These are phyloP conservation scores for Epistrophella euchroma DNA, from an alignment of 2,888 invertebrate species.

Conservation along the genomic window DNA sequence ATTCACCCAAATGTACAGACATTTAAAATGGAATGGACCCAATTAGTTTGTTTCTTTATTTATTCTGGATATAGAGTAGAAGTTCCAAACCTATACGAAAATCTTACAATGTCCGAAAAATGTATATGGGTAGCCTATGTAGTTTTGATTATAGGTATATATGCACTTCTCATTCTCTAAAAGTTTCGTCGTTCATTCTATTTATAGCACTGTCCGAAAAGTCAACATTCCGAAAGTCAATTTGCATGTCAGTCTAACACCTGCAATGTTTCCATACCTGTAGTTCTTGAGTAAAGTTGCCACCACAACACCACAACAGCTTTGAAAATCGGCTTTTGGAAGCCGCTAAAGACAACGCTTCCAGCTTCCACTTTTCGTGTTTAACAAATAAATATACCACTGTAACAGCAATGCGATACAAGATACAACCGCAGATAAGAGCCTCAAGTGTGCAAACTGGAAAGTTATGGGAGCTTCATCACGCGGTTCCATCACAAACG, in stretches of 20 bases:
- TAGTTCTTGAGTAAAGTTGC: constrained; percentile 60
- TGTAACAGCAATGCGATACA: constrained; percentile 67
- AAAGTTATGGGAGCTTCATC: constrained; percentile 71
- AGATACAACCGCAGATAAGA: constrained; percentile 73
- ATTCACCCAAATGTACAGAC: too few species aligned
- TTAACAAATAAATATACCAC: constrained; percentile 66
- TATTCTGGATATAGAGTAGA: too few species aligned
- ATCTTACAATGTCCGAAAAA: too few species aligned
- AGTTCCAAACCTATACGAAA: too few species aligned
- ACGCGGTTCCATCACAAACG: constrained; percentile 40
- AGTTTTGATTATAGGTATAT: too few species aligned
- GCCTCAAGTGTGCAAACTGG: constrained; percentile 42
- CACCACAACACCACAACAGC: constrained; percentile 33
- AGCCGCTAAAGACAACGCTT: constrained; percentile 52
- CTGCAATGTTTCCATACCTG: background rate
- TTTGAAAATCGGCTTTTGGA: constrained; percentile 44
- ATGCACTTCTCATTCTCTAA: background rate
- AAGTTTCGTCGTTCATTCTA: background rate
- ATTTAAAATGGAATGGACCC: too few species aligned
- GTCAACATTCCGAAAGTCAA: background rate
- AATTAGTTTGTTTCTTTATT: too few species aligned
- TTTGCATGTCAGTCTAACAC: background rate
- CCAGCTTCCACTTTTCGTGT: constrained; percentile 70
- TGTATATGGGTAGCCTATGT: too few species aligned
- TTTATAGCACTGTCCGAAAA: background rate